Conservation (phyloP, 1,140 invertebrate species). For the Glomeris maerens region DNA sequence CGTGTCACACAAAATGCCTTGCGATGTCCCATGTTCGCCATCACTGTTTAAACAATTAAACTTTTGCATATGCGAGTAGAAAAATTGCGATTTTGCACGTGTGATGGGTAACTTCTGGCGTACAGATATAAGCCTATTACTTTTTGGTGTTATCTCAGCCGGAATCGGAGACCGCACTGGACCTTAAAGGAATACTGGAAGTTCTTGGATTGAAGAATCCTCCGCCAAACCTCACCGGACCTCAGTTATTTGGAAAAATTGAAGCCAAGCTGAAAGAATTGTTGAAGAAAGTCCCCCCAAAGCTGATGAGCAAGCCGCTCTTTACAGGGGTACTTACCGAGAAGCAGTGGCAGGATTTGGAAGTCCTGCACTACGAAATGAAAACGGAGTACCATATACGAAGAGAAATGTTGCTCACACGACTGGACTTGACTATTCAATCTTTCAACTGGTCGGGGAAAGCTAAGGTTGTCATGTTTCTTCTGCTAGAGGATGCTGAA, state of each 20-base stretch:
- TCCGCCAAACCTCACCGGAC: conserved; percentile 59
- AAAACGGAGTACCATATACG: conserved; percentile 65
- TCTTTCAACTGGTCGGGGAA: conserved; percentile 45
- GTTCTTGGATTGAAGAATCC: conserved; percentile 68
- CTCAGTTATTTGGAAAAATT: conserved; percentile 62
- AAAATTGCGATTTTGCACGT: no score
- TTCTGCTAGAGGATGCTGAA: no score
- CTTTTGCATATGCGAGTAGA: conserved; percentile 5
- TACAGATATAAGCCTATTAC: conserved; percentile 3
- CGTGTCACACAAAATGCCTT: no score
- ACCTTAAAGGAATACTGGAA: conserved; percentile 58
- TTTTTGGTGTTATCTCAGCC: conserved; percentile 36
- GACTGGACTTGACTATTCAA: conserved; percentile 85
- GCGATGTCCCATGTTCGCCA: no score
- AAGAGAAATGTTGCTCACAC: conserved; percentile 71
- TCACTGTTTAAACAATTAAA: conserved; percentile 33
- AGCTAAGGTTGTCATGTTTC: conserved; percentile 25
- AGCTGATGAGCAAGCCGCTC: conserved; percentile 55
- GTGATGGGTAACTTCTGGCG: no score
- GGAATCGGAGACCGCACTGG: conserved; percentile 61
- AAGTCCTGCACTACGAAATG: conserved; percentile 52
- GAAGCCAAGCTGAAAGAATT: conserved; percentile 50
- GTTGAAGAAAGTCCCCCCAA: conserved; percentile 43
- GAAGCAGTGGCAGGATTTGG: conserved; percentile 65
- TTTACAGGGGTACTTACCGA: conserved; percentile 55